Base-by-base conservation (phyloP, 2,797 vertebrate genomes). In the Typhlichthys subterraneus region DNA sequence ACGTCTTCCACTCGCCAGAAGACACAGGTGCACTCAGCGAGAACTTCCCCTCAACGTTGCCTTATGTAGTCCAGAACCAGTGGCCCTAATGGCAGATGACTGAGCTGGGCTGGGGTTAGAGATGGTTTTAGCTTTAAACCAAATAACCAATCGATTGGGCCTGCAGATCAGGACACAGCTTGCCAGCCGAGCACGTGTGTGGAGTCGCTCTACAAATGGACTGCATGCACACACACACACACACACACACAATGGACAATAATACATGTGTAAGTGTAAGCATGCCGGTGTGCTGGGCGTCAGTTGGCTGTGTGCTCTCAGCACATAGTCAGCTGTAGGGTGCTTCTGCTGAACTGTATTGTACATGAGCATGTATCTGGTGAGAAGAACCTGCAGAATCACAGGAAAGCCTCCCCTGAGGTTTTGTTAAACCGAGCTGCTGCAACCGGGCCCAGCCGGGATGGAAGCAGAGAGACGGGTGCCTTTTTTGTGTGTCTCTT, bases 51-150 rank as follows among this genome's bases (percentile, higher is more conserved):
- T 82, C 63, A 17, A 1, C 72, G 72, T 65, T 77, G 75, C 73
- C 76, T 72, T 67, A 59, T 78, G 74, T 63, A 72, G 76, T 70
- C 79, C 74, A 85, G 70, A 60, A 86, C 78, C 75, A 57, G 67
- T 66, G 52, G 70, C 73, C 63, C 65, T 83, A 85, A 88, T 89
- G 64, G 78, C 54, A 57, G 72, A 85, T 86, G 82, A 86, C 84
- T 77, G 84, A 73, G 73, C 78, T 71, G 78, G 78, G 82, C 79
- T 77, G 71, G 76, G 77, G 74, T 29, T 72, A 86, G 87, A 91
- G 92, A 92, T 89, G 89, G 91, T 92, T 93, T 91, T 85, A 88
- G 81, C 88, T 92, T 90, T 88, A 90, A 92, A 93, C 86, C 85
- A 89, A 93, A 91, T 91, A 91, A 87, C 87, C 65, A 70, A 93